A percentile compares a stretch with the other conserved stretches of the same genome.
Evolutionary conservation across 2,797 vertebrate genomes (phyloP).

Genomic region (Leptoclinus maculatus): DNA sequence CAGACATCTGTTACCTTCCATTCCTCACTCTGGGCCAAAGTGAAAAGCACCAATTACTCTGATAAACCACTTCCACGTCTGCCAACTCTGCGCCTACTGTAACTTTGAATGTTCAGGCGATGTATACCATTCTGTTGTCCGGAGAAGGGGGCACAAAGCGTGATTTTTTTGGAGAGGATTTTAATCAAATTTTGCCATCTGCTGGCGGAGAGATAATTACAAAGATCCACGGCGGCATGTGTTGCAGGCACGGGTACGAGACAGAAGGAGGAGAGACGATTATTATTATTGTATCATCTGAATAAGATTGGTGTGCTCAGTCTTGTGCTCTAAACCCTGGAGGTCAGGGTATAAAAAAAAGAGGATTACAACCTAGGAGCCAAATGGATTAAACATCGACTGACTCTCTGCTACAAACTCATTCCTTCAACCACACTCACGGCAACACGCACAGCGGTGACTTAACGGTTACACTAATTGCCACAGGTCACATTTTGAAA

Average conservation of each 20-base stretch:
- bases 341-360: slow-evolving; percentile 71
- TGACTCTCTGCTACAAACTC: slow-evolving; percentile 47
- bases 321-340: slow-evolving; percentile 63
- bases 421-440: slow-evolving; percentile 42
- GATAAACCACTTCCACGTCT: slow-evolving; percentile 57
- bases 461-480: slow-evolving; percentile 38
- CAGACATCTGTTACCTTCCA: slow-evolving; percentile 72
- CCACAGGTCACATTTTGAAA: slow-evolving; percentile 33
- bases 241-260: slow-evolving; percentile 54
- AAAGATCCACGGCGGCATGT: slow-evolving; percentile 58
- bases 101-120: slow-evolving; percentile 50
- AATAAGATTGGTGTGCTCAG: slow-evolving; percentile 65
- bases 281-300: slow-evolving; percentile 73
- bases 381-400: slow-evolving; percentile 73
- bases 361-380: slow-evolving; percentile 73
- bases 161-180: slow-evolving; percentile 45
- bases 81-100: slow-evolving; percentile 38
- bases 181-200: slow-evolving; percentile 76
- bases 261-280: slow-evolving; percentile 69
- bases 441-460: slow-evolving; percentile 32
- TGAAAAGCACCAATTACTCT: slow-evolving; percentile 62
- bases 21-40: slow-evolving; percentile 50
- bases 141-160: slow-evolving; percentile 38
- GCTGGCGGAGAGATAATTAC: slow-evolving; percentile 70
- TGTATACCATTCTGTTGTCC: slow-evolving; percentile 50